Base-by-base conservation (phyloP, 2,797 vertebrate genomes). In the Thalassophryne amazonica region DNA sequence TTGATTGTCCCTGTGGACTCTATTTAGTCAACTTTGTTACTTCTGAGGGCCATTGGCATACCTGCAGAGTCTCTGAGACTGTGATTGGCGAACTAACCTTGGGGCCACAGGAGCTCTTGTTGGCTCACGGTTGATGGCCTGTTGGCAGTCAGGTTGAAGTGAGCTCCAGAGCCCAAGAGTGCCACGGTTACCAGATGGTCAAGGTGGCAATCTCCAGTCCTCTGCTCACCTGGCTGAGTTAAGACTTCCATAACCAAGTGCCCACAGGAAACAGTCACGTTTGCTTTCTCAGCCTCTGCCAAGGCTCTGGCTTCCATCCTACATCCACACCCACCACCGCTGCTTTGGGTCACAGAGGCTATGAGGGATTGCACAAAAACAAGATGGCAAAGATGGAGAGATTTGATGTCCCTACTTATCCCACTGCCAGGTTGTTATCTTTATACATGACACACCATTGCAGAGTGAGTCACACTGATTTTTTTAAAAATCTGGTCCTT, bases 211-310 rank as follows among this genome's bases (percentile, higher is more conserved):
- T 72, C 66, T 55, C 45, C 41, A 50, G 37, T 69, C 67, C 53
- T 60, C 57, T 65, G 16, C 63, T 86, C 79, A 85, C 80, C 84
- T 79, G 76, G 66, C 80, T 49, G 64, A 68, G 53, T 46, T 53
- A 59, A 74, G 63, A 49, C 69, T 74, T 78, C 67, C 73, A 66
- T 61, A 25, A 67, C 66, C 48, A 40, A 21, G 52, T 17, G 55
- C 68, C 66, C 70, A 40, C 67, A 81, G 78, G 74, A 87, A 77
- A 64, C 18, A 29, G 62, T 57, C 73, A 28, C n/a, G 61, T 56
- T 76, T 68, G 76, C 36, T 60, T 67, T 51, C 47, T 60, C 47
- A 19, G 43, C 11, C 13, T 36, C 60, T 82, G 82, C 82, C 77
- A 74, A 62, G 41, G 33, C 53, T 49, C 54, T 43, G 16, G 6